Evolutionary conservation across 2,113 vertebrate species (phyloP), one percentile per base, ranked within the genome.

Genomic region (Syngnathus typhle): DNA sequence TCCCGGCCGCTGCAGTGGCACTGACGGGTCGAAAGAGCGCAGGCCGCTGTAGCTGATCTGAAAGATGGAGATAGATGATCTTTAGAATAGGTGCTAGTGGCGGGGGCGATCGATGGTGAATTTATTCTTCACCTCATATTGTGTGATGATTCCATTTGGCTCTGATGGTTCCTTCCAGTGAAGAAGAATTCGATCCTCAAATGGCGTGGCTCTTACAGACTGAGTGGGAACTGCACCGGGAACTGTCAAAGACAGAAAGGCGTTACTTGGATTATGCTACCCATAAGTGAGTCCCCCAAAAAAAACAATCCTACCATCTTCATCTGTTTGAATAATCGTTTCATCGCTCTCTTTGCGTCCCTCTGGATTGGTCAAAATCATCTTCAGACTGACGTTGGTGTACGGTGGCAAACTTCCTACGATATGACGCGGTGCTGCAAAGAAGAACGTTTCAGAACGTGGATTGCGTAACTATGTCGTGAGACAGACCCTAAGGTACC

Each of bases 311-410:
- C 11, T 89, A 99, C 97, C 96, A 0, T 99, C 97, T 87, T 99
- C 97, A 15, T 99, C 95, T 0, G 97, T 99, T 75, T 98, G 97
- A 68, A 98, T 96, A 67, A 99, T 74, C 2, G 96, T 98, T 88
- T 98, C 95, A 51, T 99, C 96, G 0, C 96, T 99, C 79, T 98
- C 97, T 80, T 99, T 99, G 60, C 97, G 93, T 15, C 97, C 96
- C 86, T 99, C 97, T 0, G 96, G 96, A 65, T 98, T 99, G 75
- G 95, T 98, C 71, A 99, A 88, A 77, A 99, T 98, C 96, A 98
- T 98, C 86, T 96, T 98, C 75, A 99, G 94, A 76, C 96, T 99
- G 84, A 99, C 94, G 4, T 99, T 99, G 7, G 95, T 98, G 82
- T 98, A 96, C 0, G 97, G 96, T 0, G 96, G 97, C 82, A 99